Evolutionary conservation across 2,113 vertebrate species (phyloP).

Genomic region (Oncorhynchus tshawytscha): DNA sequence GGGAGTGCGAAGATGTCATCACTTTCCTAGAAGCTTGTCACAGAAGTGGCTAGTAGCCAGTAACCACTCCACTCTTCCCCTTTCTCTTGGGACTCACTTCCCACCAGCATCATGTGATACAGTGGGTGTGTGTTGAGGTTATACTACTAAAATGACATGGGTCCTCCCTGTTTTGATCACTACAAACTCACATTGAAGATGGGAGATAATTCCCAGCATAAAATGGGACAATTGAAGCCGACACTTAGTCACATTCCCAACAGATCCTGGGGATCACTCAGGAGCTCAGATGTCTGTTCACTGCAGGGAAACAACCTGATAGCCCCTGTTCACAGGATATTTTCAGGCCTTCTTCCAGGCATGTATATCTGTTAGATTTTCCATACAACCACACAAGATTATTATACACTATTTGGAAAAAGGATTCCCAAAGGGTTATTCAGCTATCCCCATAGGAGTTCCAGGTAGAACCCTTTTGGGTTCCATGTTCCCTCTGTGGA

Average conservation of each 20-base stretch:
- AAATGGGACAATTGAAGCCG: not conserved
- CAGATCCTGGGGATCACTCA: not conserved
- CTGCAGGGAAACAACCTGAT: slow-evolving; percentile 2
- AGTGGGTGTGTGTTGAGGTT: no score
- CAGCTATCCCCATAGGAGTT: no score
- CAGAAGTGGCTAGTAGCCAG: no score
- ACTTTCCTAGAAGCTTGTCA: no score
- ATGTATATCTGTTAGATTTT: not conserved
- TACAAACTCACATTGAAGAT: not conserved
- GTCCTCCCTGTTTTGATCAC: not conserved
- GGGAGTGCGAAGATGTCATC: no score
- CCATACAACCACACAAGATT: not conserved
- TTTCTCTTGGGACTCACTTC: no score
- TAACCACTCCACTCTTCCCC: no score
- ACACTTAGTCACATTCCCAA: slow-evolving; percentile 3
- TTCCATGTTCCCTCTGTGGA: no score
- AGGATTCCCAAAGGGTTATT: no score
- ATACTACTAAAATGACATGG: no score
- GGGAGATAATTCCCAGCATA: not conserved
- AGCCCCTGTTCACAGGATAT: not conserved
- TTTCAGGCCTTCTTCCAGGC: not conserved
- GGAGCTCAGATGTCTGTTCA: not conserved
- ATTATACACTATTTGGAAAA: not conserved
- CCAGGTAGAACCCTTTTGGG: no score
- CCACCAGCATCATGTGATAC: no score